phyloP scores from a whole-genome alignment of 2,797 vertebrate genomes.

The Phataginus tetradactyla region DNA sequence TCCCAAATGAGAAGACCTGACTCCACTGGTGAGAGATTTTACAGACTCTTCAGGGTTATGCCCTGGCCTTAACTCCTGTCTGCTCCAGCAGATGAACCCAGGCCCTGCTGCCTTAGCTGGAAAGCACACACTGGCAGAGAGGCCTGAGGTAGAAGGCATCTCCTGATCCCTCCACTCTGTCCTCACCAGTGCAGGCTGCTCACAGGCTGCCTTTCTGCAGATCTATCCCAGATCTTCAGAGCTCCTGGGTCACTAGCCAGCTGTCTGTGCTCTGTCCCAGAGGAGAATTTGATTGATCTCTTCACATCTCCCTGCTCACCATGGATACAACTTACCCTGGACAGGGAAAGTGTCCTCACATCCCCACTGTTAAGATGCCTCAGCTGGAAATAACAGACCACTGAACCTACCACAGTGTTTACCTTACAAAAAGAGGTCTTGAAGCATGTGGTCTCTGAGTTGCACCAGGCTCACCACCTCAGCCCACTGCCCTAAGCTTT shows the following conservation, averaged over 20 bases:
- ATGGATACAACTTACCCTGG: accelerated
- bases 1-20: background rate
- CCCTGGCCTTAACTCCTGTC: background rate
- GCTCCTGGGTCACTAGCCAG: background rate
- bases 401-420: no score
- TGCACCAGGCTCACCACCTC: background rate
- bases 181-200: background rate
- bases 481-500: background rate
- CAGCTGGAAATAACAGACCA: background rate
- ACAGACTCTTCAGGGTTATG: background rate
- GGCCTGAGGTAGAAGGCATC: no score
- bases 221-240: background rate
- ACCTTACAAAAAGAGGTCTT: no score
- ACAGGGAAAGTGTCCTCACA: no score
- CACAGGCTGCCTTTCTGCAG: background rate
- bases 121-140: background rate
- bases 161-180: background rate
- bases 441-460: background rate
- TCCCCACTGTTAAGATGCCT: background rate
- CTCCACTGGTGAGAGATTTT: background rate
- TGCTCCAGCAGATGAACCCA: background rate
- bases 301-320: background rate
- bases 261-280: background rate
- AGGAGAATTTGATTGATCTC: background rate
- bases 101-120: background rate